phyloP scores from a whole-genome alignment of 2,113 vertebrate species.

The Nerophis lumbriciformis region DNA sequence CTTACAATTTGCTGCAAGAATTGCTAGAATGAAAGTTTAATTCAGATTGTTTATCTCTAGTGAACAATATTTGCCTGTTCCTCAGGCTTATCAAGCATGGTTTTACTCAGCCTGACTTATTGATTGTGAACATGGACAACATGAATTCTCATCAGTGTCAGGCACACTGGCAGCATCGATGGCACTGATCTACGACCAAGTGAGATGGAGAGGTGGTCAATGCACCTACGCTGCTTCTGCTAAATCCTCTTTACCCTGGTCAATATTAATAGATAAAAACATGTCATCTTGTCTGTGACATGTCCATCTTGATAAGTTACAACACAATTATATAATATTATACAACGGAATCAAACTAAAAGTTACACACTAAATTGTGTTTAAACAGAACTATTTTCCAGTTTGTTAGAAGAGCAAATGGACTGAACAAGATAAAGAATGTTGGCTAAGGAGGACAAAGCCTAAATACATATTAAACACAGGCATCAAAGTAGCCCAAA shows the following conservation, averaged over 20 bases:
- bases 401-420: no score
- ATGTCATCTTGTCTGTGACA: slow-evolving; percentile 24
- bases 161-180: slow-evolving; percentile 41
- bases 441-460: neutral
- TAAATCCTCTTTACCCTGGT: slow-evolving; percentile 42
- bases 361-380: no score
- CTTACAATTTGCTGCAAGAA: neutral
- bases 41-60: slow-evolving; percentile 51
- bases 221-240: slow-evolving; percentile 41
- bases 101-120: slow-evolving; percentile 59
- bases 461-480: slow-evolving; percentile 1
- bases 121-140: slow-evolving; percentile 50
- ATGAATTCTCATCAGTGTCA: slow-evolving; percentile 52
- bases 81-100: slow-evolving; percentile 38
- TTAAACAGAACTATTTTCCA: no score
- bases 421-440: neutral
- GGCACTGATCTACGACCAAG: slow-evolving; percentile 49
- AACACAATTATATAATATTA: no score
- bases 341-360: no score
- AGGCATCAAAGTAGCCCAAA: slow-evolving; percentile 18
- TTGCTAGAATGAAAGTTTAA: slow-evolving; percentile 41
- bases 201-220: slow-evolving; percentile 45
- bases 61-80: slow-evolving; percentile 33
- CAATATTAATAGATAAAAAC: slow-evolving; percentile 34
- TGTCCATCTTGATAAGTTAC: slow-evolving; percentile 11